Conservation (phyloP, 2,797 vertebrate species). For the Sebastes jordani region DNA sequence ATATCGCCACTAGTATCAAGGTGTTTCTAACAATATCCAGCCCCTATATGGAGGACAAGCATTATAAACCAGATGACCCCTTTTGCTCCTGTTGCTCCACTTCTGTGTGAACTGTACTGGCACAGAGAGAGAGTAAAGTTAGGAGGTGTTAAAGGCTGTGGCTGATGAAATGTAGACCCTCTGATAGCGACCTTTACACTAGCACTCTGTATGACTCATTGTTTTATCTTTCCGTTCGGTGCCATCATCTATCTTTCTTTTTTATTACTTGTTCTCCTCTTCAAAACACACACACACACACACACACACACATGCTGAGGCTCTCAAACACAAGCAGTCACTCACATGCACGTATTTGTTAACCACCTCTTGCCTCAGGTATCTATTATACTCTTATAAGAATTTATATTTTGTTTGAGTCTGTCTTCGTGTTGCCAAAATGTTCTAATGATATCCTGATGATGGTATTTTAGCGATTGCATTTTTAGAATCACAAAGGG, state of each 20-base stretch:
- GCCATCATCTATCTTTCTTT: neutral
- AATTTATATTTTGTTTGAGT: neutral
- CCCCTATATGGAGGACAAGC: neutral
- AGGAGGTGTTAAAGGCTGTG: neutral
- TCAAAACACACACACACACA: neutral
- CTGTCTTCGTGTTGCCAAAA: neutral
- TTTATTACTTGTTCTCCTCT: slow-evolving; percentile 6
- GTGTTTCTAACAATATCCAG: neutral
- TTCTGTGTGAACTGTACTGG: neutral
- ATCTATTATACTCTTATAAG: neutral
- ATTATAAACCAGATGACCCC: neutral
- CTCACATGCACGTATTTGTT: neutral
- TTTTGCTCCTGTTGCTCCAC: neutral
- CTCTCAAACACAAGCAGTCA: neutral
- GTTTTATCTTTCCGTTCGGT: slow-evolving; percentile 21
- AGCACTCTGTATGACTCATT: slow-evolving; percentile 20
- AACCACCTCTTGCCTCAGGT: neutral
- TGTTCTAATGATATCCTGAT: neutral
- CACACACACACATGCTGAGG: neutral
- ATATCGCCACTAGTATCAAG: neutral
- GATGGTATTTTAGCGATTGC: slow-evolving; percentile 9
- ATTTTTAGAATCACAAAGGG: neutral
- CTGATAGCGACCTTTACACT: slow-evolving; percentile 18
- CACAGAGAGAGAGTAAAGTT: neutral
- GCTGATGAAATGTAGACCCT: slow-evolving; percentile 10